Conservation (phyloP, 2,113 vertebrate genomes). For the Gambusia affinis region DNA sequence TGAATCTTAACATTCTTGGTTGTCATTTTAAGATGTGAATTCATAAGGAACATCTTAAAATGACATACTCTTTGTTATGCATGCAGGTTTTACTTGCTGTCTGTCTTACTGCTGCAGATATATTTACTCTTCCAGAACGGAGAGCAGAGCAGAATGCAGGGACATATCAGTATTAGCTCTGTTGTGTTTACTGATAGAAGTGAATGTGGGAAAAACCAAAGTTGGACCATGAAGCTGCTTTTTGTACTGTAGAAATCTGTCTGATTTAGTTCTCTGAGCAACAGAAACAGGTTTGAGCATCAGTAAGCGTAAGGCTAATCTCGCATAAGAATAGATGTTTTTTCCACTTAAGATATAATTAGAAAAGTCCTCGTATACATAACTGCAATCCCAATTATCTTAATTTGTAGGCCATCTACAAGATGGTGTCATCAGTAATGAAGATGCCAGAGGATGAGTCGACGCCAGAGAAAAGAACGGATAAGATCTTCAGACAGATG, state of each 20-base stretch:
- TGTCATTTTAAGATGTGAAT: slow-evolving; percentile 2
- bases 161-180: slow-evolving; percentile 75
- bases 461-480: slow-evolving; percentile 96
- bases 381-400: slow-evolving; percentile 1
- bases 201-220: slow-evolving; percentile 51
- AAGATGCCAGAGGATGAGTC: slow-evolving; percentile 99
- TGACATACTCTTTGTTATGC: slow-evolving; percentile 10
- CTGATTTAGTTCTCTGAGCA: slow-evolving; percentile 22
- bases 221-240: not conserved
- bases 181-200: slow-evolving; percentile 68
- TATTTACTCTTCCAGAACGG: slow-evolving; percentile 72
- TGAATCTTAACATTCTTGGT: not conserved
- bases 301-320: not conserved
- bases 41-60: not conserved
- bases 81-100: slow-evolving; percentile 30
- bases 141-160: slow-evolving; percentile 57
- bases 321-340: not conserved
- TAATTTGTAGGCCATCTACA: slow-evolving; percentile 79
- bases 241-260: not conserved
- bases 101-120: slow-evolving; percentile 57
- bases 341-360: not conserved
- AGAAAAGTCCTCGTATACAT: not conserved
- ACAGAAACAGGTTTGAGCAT: slow-evolving; percentile 29
- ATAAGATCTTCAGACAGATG: slow-evolving; percentile 99
- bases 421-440: slow-evolving; percentile 97